Base-by-base conservation (phyloP, 2,113 vertebrate species). In the Varanus salvator region DNA sequence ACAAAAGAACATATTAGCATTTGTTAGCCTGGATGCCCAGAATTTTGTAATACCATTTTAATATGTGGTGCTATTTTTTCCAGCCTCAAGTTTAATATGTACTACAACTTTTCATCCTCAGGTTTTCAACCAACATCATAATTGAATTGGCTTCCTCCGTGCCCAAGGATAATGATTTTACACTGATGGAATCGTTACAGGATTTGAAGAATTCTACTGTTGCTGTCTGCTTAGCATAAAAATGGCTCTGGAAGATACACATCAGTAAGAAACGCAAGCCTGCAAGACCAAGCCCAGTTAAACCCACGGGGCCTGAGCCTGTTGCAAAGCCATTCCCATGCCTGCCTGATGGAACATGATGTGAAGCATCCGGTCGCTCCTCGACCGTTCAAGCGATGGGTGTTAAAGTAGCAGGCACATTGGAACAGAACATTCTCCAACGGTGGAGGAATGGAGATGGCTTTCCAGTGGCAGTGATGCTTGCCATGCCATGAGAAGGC, bases 1-100 rank as follows among this genome's bases (percentile, higher is more conserved):
- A 97, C 97, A 97, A 98, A 98, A 96, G 94, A 97, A 98, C 96
- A 90, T 95, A 98, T 98, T 98, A 98, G 97, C 97, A 98, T 98
- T 97, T 97, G 97, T 97, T 97, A 98, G 96, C 97, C 96, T 95
- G 91, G 93, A 97, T 96, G 95, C 96, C 96, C 93, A 93, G 92
- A 95, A 96, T 97, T 96, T 94, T 95, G 96, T 95, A 96, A 96
- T 97, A 96, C 97, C 95, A 95, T 96, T 98, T 98, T 97, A 97
- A 96, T 97, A 96, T 95, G 95, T 97, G 95, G 94, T 97, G 94
- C 96, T 97, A 96, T 94, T 96, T 97, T 96, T 96, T 94, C 94
- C 93, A 96, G 95, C 96, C 95, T 95, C 94, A 91, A 97, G 96
- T 97, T 98, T 96, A 96, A 97, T 96, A 97, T 96, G 94, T 97